Evolutionary conservation across 2,888 invertebrate species (phyloP).

Genomic region (Morpho achilles): DNA sequence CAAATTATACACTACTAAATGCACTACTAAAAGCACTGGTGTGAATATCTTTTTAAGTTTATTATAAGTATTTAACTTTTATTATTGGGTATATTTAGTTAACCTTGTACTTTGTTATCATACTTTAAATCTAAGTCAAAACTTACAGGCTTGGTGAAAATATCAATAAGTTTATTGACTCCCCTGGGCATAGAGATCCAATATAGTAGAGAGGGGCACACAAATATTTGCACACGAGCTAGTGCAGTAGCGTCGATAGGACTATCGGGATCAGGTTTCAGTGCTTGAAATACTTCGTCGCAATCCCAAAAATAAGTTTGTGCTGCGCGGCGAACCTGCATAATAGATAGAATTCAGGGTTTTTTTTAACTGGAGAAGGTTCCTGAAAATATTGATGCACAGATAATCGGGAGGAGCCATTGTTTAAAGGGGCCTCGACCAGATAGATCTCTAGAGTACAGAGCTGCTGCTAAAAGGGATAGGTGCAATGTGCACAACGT

Average conservation of each 20-base stretch:
- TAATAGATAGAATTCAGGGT: neutral
- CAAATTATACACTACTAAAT: neutral
- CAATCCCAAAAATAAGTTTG: conserved; percentile 69
- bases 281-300: conserved; percentile 48
- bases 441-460: too few relatives aligned
- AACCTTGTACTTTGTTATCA: too few relatives aligned
- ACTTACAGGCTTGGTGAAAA: conserved; percentile 70
- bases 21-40: too few relatives aligned
- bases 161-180: conserved; percentile 62
- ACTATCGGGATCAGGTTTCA: conserved; percentile 53
- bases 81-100: too few relatives aligned
- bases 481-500: too few relatives aligned
- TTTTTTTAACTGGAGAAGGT: too few relatives aligned
- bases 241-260: conserved; percentile 41
- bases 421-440: too few relatives aligned
- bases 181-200: conserved; percentile 69
- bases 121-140: neutral
- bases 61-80: too few relatives aligned
- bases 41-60: too few relatives aligned
- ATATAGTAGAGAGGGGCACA: conserved; percentile 66
- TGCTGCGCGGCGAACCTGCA: conserved; percentile 58
- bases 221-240: conserved; percentile 46
- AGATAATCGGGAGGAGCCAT: too few relatives aligned
- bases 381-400: too few relatives aligned
- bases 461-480: too few relatives aligned